Conservation (phyloP, 2,888 invertebrate species). For the Parnassius apollo region DNA sequence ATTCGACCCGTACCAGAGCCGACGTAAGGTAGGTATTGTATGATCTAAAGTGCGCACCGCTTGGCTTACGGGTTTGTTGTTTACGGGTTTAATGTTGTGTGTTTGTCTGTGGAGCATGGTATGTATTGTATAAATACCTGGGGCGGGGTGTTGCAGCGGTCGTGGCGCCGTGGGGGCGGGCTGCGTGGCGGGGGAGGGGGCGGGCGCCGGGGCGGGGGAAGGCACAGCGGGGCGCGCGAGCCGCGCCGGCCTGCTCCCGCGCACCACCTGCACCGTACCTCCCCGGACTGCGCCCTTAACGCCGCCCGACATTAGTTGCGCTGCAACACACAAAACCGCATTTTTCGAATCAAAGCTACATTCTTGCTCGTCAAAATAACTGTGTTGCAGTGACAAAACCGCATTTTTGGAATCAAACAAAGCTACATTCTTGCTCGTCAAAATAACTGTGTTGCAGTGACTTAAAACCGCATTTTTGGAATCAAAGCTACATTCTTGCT, state of each 20-base stretch:
- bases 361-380: too few species aligned
- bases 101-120: background rate
- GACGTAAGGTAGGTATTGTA: too few species aligned
- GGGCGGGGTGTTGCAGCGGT: conserved; percentile 33
- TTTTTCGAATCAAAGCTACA: too few species aligned
- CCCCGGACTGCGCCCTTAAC: conserved; percentile 80
- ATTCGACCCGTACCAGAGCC: too few species aligned
- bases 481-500: too few species aligned
- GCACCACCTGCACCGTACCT: conserved; percentile 58
- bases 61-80: too few species aligned
- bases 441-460: too few species aligned
- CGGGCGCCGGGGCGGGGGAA: conserved; percentile 31
- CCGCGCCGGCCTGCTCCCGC: conserved; percentile 42
- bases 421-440: too few species aligned
- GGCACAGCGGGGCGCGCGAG: conserved; percentile 37
- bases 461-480: too few species aligned
- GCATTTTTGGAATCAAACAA: too few species aligned
- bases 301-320: conserved; percentile 84
- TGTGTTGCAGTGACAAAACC: too few species aligned
- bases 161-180: conserved; percentile 30
- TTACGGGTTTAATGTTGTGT: background rate
- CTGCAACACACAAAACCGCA: conserved; percentile 43
- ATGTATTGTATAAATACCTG: conserved; percentile 14
- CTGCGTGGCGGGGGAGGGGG: conserved; percentile 27
- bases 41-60: too few species aligned